Percentiles rank a stretch among this genome's conserved stretches.
These are phyloP conservation scores for Pseudolycoriella hygida DNA, from an alignment of 2,888 invertebrate species.

Conservation along the genomic window DNA sequence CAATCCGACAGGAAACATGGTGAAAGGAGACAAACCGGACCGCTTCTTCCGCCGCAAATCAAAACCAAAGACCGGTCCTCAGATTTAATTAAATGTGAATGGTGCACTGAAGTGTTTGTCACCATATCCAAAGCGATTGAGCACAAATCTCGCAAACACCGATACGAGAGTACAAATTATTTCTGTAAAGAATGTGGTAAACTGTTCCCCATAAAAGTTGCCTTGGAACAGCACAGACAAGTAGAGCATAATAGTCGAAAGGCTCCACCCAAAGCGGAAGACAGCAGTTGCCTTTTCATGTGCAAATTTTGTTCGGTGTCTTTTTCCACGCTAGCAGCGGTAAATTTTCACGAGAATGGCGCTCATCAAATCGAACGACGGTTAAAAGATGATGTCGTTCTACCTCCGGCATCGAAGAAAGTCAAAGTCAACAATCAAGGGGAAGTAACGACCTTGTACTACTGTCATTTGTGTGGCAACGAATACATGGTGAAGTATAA, in stretches of 20 bases:
- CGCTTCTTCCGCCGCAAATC: conserved; percentile 17
- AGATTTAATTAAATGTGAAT: conserved; percentile 35
- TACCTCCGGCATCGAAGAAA: conserved; percentile 35
- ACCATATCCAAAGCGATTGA: conserved; percentile 44
- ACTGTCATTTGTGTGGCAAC: conserved; percentile 42
- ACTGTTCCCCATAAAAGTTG: conserved; percentile 42
- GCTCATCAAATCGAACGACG: conserved; percentile 11
- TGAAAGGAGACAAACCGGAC: conserved; percentile 19
- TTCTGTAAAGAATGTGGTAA: conserved; percentile 50
- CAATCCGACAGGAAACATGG: conserved; percentile 35
- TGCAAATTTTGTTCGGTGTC: conserved; percentile 8
- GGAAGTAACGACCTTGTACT: conserved; percentile 32
- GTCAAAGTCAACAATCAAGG: conserved; percentile 33
- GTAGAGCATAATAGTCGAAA: conserved; percentile 1
- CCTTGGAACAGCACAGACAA: conserved; percentile 8
- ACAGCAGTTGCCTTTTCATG: neutral
- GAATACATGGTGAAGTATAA: conserved; percentile 50
- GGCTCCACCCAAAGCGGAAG: neutral
- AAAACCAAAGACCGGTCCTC: conserved; percentile 22
- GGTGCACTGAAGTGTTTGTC: conserved; percentile 37
- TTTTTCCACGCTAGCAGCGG: conserved; percentile 8
- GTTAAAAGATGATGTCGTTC: conserved; percentile 29
- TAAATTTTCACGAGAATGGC: conserved; percentile 8
- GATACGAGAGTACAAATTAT: conserved; percentile 40
- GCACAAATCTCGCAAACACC: conserved; percentile 48